Evolutionary conservation across 92 coral and sea anemone genomes (phyloP).

Genomic region (Porites evermanni): DNA sequence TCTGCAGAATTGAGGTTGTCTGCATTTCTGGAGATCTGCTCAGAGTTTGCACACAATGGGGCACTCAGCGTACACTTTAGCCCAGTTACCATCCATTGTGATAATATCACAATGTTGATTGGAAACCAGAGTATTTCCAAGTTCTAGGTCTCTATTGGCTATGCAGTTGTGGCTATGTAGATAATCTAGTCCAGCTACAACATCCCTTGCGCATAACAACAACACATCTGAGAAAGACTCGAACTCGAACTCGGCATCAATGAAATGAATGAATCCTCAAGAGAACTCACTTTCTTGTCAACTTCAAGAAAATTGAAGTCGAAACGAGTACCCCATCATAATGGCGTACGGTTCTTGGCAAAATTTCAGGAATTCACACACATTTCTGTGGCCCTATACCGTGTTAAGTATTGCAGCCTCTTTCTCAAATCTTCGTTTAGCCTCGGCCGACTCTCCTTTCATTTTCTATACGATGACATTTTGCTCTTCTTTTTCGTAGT

Average conservation of each 20-base stretch:
- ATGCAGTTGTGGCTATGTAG: slow-evolving; percentile 14
- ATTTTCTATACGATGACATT: slow-evolving; percentile 16
- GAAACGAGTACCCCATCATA: slow-evolving; percentile 51
- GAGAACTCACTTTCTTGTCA: slow-evolving; percentile 47
- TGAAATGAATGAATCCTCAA: slow-evolving; percentile 51
- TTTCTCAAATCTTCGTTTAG: slow-evolving; percentile 19
- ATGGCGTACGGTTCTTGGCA: background rate
- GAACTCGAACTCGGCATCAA: slow-evolving; percentile 55
- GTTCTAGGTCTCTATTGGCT: too few species aligned
- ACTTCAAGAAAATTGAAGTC: slow-evolving; percentile 41
- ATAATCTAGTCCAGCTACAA: slow-evolving; percentile 45
- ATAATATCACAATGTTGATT: too few species aligned
- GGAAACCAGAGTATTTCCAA: too few species aligned
- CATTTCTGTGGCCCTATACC: slow-evolving; percentile 21
- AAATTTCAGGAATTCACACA: slow-evolving; percentile 36
- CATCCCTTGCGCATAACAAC: slow-evolving; percentile 43
- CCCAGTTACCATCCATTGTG: too few species aligned
- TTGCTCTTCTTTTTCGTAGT: too few species aligned
- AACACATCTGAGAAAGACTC: slow-evolving; percentile 53
- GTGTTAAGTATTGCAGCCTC: background rate
- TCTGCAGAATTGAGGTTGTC: slow-evolving; percentile 9
- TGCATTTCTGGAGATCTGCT: too few species aligned
- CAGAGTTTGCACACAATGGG: too few species aligned
- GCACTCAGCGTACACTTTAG: too few species aligned
- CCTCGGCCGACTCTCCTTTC: slow-evolving; percentile 17